Evolutionary conservation across 2,113 vertebrate genomes (phyloP).

Genomic region (Falco punctatus): DNA sequence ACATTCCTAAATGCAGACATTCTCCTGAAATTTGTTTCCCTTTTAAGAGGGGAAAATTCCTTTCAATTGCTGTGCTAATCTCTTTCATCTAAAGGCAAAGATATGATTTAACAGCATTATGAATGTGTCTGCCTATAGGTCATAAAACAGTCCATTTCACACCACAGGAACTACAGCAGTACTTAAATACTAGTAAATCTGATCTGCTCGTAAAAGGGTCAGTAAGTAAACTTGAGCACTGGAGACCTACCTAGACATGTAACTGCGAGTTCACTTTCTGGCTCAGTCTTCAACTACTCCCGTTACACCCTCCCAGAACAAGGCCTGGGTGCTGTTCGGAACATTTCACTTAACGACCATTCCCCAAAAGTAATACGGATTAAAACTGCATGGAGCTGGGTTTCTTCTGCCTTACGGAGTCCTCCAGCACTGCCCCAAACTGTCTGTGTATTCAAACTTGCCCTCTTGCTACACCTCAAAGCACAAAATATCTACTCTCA

Average conservation of each 20-base stretch:
- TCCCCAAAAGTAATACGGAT: background rate
- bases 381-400: background rate
- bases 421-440: background rate
- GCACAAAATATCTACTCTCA: background rate
- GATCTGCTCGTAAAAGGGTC: background rate
- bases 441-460: background rate
- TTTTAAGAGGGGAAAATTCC: background rate
- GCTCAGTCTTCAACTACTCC: background rate
- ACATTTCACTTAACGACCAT: background rate
- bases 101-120: background rate
- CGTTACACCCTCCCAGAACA: background rate
- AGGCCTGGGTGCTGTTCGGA: background rate
- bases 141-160: background rate
- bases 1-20: background rate
- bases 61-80: background rate
- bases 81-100: background rate
- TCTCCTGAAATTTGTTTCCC: background rate
- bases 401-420: background rate
- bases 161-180: background rate
- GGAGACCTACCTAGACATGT: background rate
- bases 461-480: background rate
- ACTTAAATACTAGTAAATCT: background rate
- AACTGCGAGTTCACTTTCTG: background rate
- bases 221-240: background rate
- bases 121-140: background rate